Conservation (phyloP, 2,113 vertebrate genomes). For the Colossoma macropomum region DNA sequence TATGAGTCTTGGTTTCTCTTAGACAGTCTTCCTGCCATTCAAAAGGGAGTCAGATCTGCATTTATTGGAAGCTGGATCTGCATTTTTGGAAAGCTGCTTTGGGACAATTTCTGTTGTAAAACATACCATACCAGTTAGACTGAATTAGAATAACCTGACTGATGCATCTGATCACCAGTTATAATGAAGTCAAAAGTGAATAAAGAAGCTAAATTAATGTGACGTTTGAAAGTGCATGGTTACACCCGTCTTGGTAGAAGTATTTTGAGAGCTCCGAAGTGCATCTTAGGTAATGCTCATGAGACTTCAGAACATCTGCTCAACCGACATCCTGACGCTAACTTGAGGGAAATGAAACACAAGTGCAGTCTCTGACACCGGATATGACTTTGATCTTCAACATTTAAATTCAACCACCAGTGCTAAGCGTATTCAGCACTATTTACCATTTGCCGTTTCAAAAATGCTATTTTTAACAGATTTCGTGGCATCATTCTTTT, state of each 20-base stretch:
- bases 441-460: not conserved
- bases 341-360: not conserved
- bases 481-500: not conserved
- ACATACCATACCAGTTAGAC: not conserved
- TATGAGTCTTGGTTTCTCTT: too few relatives aligned
- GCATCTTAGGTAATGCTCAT: constrained; percentile 1
- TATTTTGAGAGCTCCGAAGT: not conserved
- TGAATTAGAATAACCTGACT: not conserved
- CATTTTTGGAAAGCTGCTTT: too few relatives aligned
- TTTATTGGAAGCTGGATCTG: too few relatives aligned
- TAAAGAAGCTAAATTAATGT: not conserved
- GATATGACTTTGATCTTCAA: constrained; percentile 3
- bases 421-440: not conserved
- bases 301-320: constrained; percentile 14
- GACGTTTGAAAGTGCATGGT: not conserved
- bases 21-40: too few relatives aligned
- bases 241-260: not conserved
- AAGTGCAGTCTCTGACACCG: not conserved
- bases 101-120: not conserved
- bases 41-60: too few relatives aligned
- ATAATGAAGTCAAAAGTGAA: too few relatives aligned
- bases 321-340: not conserved
- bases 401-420: not conserved
- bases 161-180: too few relatives aligned
- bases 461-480: not conserved